Base-by-base conservation (phyloP, 2,113 vertebrate genomes). In the Promerops cafer region DNA sequence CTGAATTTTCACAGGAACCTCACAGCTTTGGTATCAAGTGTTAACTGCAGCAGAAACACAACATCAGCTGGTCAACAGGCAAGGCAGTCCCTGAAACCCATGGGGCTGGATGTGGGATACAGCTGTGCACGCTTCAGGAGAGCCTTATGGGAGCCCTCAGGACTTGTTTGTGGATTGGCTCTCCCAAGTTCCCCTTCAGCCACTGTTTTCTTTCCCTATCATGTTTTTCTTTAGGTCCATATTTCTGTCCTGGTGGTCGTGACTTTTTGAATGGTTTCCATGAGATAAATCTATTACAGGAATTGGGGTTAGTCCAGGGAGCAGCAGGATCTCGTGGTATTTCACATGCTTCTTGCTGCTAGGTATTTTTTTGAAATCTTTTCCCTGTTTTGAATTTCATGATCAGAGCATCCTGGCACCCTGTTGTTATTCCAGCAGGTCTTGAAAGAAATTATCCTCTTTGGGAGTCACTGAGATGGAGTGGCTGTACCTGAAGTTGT, bases 71-170 rank as follows among this genome's bases (percentile, higher is more conserved):
- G 9, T 35, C 72, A 49, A 35, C 19, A 77, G 83, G 27, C 37
- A 37, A 30, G 0, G 42, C 30, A 31, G 1, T 13, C 35, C 21
- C 57, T 7, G 49, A 70, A 72, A 68, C 10, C 50, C 9, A 0
- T 1, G 33, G 57, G 79, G 8, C 45, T 20, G 14, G 50, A 31
- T 26, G 37, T 1, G 1, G 22, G 31, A 44, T 47, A 24, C 1
- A 8, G 45, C 35, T 1, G 0, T 8, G 21, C 27, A 23, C 40
- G 35, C 35, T 35, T 68, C 2, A 0, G 37, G 10, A 40, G 33
- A 77, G 37, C 11, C 4, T 7, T 7, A 3, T 8, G 0, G 0
- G 30, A 75, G 9, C 3, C 33, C 20, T 17, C 33, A 28, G 6
- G 27, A 7, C 12, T 59, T n/a, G 15, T 65, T 85, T 90, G 54